phyloP scores from a whole-genome alignment of 1,140 invertebrate genomes.

The Zelostemma sp. region DNA sequence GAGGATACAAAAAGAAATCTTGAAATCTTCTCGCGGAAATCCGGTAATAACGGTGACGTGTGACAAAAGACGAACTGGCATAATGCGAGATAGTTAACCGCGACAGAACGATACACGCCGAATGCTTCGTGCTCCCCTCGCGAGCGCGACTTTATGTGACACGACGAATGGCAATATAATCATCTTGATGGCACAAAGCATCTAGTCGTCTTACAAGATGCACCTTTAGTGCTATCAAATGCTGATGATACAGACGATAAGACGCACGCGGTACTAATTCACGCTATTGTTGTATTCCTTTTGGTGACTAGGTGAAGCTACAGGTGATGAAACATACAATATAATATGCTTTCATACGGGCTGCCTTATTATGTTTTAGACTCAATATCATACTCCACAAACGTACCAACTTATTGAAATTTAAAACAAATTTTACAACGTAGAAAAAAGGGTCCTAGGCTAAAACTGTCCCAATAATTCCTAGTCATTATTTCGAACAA shows the following conservation, averaged over 20 bases:
- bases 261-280: constrained; percentile 64
- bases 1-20: not conserved
- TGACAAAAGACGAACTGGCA: constrained; percentile 33
- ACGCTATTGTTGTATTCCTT: constrained; percentile 59
- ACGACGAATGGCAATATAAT: constrained; percentile 66
- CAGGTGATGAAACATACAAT: constrained; percentile 50
- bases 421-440: too few species aligned
- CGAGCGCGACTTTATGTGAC: constrained; percentile 59
- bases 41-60: constrained; percentile 34
- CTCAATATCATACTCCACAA: too few species aligned
- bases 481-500: too few species aligned
- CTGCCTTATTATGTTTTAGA: not conserved
- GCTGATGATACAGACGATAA: constrained; percentile 67
- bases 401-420: too few species aligned
- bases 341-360: constrained; percentile 23
- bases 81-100: constrained; percentile 35
- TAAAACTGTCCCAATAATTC: too few species aligned
- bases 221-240: constrained; percentile 61
- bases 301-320: constrained; percentile 59
- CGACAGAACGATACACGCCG: constrained; percentile 19
- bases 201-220: constrained; percentile 52
- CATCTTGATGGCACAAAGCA: constrained; percentile 67
- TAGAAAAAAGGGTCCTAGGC: too few species aligned
- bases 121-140: constrained; percentile 49
- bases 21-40: constrained; percentile 26